Evolutionary conservation across 2,113 vertebrate species (phyloP), one percentile per base, ranked within the genome.

Genomic region (Caranx melampygus): DNA sequence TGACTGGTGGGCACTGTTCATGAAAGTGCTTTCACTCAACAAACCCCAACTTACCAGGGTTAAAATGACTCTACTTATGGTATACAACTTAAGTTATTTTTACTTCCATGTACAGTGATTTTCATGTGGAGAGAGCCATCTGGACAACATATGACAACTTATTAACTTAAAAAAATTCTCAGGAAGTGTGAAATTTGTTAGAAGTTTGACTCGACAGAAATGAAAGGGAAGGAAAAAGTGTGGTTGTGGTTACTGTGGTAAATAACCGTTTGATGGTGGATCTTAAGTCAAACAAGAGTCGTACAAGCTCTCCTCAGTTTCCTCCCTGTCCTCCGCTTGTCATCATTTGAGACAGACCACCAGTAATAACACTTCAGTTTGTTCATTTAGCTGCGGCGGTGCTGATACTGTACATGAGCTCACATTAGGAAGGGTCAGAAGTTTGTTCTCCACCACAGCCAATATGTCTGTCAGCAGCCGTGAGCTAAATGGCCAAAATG

Each of bases 171-270:
- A 57, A 26, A 69, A 63, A 42, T 70, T 82, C 68, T 40, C 73
- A 80, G 60, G 71, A 78, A 81, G 42, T 71, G 69, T 66, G 54
- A 88, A 68, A 85, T 72, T 61, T 79, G 59, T 75, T 18, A 62
- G 45, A 61, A 21, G 68, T 71, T 42, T 72, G 60, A 79, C 35
- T 78, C 54, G 45, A 51, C 54, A 74, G 40, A 52, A 81, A 79
- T 61, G 26, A 67, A 60, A 62, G 51, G 21, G 57, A 64, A 26
- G 69, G 61, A 14, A 73, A 57, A 78, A 73, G 9, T 68, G 54
- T 74, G 78, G 75, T 75, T 21, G 18, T 33, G 57, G 60, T 81
- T 26, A 67, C 35, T 74, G 68, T 63, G 62, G 40, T 47, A 84
- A 81, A 85, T 75, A 34, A 51, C 4, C 42, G 62, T 86, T 80